phyloP scores from a whole-genome alignment of 2,113 vertebrate species.

The Myotis yumanensis region DNA sequence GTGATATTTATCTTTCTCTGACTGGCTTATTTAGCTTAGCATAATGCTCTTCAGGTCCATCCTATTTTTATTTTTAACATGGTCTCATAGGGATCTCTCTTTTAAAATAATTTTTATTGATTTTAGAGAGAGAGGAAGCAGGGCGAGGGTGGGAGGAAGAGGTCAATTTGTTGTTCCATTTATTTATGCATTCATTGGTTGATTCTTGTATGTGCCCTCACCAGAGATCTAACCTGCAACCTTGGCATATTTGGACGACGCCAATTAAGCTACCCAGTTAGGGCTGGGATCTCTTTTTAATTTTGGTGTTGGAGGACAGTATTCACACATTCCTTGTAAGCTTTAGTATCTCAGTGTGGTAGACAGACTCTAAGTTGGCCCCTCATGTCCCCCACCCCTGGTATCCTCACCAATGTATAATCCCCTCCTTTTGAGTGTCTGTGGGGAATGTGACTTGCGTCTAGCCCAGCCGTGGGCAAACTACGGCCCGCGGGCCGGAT shows the following conservation, averaged over 20 bases:
- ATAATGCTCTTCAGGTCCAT: no score
- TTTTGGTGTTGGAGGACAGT: background rate
- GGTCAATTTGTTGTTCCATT: background rate
- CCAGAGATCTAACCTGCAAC: background rate
- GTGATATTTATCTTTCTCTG: no score
- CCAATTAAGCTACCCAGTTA: background rate
- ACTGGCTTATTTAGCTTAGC: no score
- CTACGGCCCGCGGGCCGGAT: no score
- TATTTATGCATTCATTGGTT: background rate
- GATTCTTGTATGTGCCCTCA: background rate
- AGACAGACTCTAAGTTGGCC: background rate
- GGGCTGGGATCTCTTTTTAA: background rate
- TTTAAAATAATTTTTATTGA: background rate
- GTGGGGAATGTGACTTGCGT: background rate
- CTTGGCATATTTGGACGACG: background rate
- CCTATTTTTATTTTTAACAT: background rate
- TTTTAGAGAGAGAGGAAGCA: background rate
- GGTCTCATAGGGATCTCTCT: background rate
- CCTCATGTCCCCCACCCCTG: background rate
- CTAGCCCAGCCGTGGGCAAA: no score
- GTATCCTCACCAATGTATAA: background rate
- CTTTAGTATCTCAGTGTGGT: background rate
- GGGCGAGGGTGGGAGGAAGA: no score
- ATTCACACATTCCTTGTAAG: background rate
- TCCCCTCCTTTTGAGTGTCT: background rate